Percentiles rank a stretch among this genome's conserved stretches.
These are phyloP conservation scores for Danio choprae DNA, from an alignment of 2,797 vertebrate species.

Conservation along the genomic window DNA sequence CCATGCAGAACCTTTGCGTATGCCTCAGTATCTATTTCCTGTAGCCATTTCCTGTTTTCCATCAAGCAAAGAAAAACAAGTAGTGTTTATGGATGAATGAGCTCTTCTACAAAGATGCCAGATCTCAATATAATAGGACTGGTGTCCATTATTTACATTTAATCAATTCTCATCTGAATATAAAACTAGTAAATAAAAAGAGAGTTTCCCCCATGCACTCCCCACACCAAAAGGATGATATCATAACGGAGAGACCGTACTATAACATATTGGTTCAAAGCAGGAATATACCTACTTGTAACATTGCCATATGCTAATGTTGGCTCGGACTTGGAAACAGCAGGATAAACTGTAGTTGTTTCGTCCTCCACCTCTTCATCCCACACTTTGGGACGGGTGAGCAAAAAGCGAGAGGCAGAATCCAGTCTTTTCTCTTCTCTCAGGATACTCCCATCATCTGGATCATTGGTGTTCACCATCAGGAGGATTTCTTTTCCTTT, in stretches of 20 bases:
- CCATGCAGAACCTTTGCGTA: slow-evolving; percentile 27
- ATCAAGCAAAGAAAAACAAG: slow-evolving; percentile 27
- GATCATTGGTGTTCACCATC: slow-evolving; percentile 73
- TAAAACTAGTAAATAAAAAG: background rate
- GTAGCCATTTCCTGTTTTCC: slow-evolving; percentile 19
- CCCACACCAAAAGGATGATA: background rate
- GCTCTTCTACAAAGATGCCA: slow-evolving; percentile 3
- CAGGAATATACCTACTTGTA: slow-evolving; percentile 53
- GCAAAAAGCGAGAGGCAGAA: slow-evolving; percentile 6
- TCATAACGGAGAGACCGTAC: background rate
- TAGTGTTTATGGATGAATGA: slow-evolving; percentile 38
- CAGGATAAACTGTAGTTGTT: slow-evolving; percentile 13
- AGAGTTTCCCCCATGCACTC: background rate
- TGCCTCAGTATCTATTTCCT: slow-evolving; percentile 6
- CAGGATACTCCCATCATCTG: slow-evolving; percentile 59
- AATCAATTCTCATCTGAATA: background rate
- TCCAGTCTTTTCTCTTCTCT: slow-evolving; percentile 36
- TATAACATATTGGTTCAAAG: slow-evolving; percentile 35
- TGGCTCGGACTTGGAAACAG: background rate
- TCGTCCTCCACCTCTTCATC: slow-evolving; percentile 51
- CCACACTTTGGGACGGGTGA: slow-evolving; percentile 29
- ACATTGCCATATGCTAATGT: slow-evolving; percentile 41
- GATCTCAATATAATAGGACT: background rate
- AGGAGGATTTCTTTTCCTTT: slow-evolving; percentile 75
- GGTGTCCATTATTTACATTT: background rate